Evolutionary conservation across 2,797 vertebrate genomes (phyloP).

Genomic region (Oreochromis grahami): DNA sequence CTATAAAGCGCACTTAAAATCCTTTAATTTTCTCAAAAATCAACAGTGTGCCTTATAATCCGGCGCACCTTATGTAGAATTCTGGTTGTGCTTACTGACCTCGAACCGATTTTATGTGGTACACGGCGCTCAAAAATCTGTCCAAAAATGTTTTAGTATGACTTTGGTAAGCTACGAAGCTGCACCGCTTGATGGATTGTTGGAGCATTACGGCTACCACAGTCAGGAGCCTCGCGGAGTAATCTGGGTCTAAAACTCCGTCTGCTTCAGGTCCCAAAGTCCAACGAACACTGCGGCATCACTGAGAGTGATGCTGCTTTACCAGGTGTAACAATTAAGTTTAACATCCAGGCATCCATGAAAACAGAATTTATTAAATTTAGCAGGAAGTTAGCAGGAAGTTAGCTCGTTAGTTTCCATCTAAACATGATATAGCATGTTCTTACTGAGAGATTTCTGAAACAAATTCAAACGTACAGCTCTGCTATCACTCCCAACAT

Average conservation of each 20-base stretch:
- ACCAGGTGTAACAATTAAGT: too few relatives aligned
- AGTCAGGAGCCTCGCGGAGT: neutral
- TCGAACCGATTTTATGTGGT: neutral
- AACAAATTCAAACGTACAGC: too few relatives aligned
- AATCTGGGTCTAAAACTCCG: too few relatives aligned
- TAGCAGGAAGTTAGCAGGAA: too few relatives aligned
- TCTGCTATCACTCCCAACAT: too few relatives aligned
- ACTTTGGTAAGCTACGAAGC: neutral
- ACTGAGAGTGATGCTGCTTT: neutral
- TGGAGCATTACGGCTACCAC: fast-evolving
- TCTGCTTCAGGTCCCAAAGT: neutral
- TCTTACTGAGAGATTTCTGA: too few relatives aligned
- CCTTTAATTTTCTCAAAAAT: neutral
- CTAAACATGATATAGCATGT: too few relatives aligned
- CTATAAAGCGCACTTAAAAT: fast-evolving
- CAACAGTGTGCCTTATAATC: neutral
- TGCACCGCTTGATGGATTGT: neutral
- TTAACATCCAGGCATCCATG: too few relatives aligned
- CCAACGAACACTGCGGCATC: fast-evolving
- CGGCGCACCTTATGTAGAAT: neutral
- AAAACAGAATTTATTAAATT: too few relatives aligned
- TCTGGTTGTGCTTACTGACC: neutral
- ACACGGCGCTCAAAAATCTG: neutral
- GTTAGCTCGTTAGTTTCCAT: too few relatives aligned
- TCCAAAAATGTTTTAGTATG: neutral